These are phyloP conservation scores for Sminthurides aquaticus DNA, from an alignment of 2,888 invertebrate species.

Conservation along the genomic window DNA sequence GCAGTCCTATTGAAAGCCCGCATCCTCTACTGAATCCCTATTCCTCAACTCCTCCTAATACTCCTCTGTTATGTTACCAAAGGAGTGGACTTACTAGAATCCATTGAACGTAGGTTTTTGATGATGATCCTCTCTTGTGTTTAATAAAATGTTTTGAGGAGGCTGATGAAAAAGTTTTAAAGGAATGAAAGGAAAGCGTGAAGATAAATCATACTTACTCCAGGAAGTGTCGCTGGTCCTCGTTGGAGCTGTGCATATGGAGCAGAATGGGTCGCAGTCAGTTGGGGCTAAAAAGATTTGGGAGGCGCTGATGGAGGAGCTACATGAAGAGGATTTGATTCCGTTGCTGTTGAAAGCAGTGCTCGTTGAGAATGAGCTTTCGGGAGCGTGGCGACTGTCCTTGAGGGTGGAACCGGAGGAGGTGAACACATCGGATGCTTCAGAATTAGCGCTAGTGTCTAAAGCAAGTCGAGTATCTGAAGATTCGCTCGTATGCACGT, in stretches of 20 bases:
- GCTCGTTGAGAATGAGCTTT: neutral
- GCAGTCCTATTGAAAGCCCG: neutral
- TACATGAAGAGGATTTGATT: neutral
- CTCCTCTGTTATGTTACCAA: no score
- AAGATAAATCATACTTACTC: constrained; percentile 2
- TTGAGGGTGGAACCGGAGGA: constrained; percentile 2
- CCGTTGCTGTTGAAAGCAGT: neutral
- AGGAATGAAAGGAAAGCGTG: no score
- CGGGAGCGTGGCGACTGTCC: neutral
- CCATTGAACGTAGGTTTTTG: no score
- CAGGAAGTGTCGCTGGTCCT: constrained; percentile 20
- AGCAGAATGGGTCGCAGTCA: constrained; percentile 42
- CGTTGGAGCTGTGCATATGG: constrained; percentile 32
- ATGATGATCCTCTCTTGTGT: no score
- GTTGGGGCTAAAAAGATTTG: constrained; percentile 16
- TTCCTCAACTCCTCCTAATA: no score
- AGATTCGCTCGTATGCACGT: constrained; percentile 36
- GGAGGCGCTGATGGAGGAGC: neutral
- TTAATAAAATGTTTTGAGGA: no score
- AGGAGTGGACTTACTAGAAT: no score
- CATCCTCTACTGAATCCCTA: neutral
- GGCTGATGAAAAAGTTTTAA: no score
- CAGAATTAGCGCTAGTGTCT: neutral
- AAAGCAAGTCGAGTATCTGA: neutral
- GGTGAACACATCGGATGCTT: neutral